phyloP scores from a whole-genome alignment of 2,888 invertebrate species.

The Trichogramma dendrolimi region DNA sequence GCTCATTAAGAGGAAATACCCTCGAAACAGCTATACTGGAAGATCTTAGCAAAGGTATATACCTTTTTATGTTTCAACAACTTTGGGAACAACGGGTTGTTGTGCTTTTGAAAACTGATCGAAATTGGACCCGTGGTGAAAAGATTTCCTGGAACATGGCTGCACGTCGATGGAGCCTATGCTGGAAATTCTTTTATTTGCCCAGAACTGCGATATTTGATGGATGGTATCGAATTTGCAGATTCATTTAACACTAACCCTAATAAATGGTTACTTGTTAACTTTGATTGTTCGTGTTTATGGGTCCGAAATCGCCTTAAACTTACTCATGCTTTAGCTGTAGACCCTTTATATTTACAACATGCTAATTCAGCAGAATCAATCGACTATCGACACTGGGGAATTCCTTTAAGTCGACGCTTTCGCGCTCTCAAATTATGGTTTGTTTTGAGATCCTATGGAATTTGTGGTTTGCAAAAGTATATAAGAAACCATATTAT shows the following conservation, averaged over 20 bases:
- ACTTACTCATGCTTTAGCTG: conserved; percentile 77
- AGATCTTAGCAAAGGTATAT: conserved; percentile 73
- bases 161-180: conserved; percentile 85
- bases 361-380: conserved; percentile 72
- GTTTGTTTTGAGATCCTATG: conserved; percentile 81
- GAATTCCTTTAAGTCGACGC: conserved; percentile 77
- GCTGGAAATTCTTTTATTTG: conserved; percentile 83
- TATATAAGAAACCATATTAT: conserved; percentile 80
- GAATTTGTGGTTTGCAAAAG: conserved; percentile 73
- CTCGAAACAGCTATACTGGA: conserved; percentile 64
- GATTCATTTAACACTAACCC: conserved; percentile 86
- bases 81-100: conserved; percentile 78
- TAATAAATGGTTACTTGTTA: conserved; percentile 81
- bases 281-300: conserved; percentile 80
- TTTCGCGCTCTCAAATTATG: conserved; percentile 84
- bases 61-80: conserved; percentile 80
- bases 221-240: conserved; percentile 68
- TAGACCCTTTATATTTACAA: conserved; percentile 81
- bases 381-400: conserved; percentile 77
- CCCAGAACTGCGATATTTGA: conserved; percentile 69
- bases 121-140: conserved; percentile 73
- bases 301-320: conserved; percentile 77
- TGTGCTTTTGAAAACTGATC: conserved; percentile 78
- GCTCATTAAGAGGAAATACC: conserved; percentile 62
- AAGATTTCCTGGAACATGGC: conserved; percentile 65